Percentiles rank a stretch among this genome's conserved stretches.
phyloP scores from a whole-genome alignment of 92 coral and sea anemone species.

The Muricea muricata region DNA sequence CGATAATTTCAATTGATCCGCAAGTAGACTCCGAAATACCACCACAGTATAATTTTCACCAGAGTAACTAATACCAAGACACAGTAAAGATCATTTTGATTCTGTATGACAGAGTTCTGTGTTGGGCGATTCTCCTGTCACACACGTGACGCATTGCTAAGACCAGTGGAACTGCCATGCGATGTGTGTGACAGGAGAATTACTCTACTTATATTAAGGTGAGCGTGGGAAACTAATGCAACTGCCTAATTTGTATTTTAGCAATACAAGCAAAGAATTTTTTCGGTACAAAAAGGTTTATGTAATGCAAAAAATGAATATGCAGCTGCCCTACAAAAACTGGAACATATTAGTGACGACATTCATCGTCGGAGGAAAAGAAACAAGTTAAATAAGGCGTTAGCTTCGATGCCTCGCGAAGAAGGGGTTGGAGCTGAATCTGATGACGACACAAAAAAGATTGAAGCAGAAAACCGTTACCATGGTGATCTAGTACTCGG shows the following conservation, averaged over 20 bases:
- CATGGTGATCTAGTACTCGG: constrained; percentile 28
- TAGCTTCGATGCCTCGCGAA: constrained; percentile 84
- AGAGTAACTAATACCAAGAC: too few relatives aligned
- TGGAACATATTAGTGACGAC: constrained; percentile 93
- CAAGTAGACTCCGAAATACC: too few relatives aligned
- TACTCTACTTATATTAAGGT: neutral
- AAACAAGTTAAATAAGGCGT: constrained; percentile 68
- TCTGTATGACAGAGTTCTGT: too few relatives aligned
- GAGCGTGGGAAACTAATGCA: too few relatives aligned
- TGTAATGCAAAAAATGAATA: constrained; percentile 82
- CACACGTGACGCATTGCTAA: too few relatives aligned
- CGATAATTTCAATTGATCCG: too few relatives aligned
- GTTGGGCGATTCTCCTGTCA: too few relatives aligned
- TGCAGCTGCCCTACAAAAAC: constrained; percentile 80
- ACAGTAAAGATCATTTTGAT: too few relatives aligned
- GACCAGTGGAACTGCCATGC: too few relatives aligned
- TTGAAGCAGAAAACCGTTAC: constrained; percentile 29
- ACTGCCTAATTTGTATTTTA: constrained; percentile 1
- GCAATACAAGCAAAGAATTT: constrained; percentile 93
- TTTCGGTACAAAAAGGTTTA: constrained; percentile 82
- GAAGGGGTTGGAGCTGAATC: constrained; percentile 99
- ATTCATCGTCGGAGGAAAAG: constrained; percentile 89
- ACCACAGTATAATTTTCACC: too few relatives aligned
- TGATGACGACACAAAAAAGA: constrained; percentile 66
- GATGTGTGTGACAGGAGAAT: neutral